These are phyloP conservation scores for Muscina levida DNA, from an alignment of 2,888 invertebrate species.

Conservation along the genomic window DNA sequence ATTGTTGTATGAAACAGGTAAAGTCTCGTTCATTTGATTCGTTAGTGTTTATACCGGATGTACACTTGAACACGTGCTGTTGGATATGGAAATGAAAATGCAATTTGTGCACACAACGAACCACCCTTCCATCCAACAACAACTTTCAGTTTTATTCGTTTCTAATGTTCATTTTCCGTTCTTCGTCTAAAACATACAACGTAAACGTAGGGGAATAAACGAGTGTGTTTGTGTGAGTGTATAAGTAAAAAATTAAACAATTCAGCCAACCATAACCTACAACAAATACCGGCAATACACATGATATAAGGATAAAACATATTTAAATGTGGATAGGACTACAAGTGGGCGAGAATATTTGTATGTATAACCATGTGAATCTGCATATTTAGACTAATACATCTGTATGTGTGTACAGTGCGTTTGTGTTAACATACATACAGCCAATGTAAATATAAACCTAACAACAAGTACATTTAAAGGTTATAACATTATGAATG, in stretches of 20 bases:
- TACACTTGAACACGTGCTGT: conserved; percentile 50
- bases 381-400: not conserved
- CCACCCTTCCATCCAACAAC: conserved; percentile 11
- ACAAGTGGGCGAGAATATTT: no score
- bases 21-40: conserved; percentile 10
- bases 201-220: no score
- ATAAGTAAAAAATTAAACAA: conserved; percentile 12
- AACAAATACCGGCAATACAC: conserved; percentile 3
- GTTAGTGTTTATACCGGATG: conserved; percentile 45
- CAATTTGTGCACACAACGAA: conserved; percentile 36
- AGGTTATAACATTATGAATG: no score
- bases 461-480: no score
- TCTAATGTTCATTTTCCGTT: conserved; percentile 51
- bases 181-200: no score
- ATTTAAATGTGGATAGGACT: no score
- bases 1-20: not conserved
- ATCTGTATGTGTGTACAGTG: not conserved
- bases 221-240: not conserved
- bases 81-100: conserved; percentile 50
- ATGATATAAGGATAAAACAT: conserved; percentile 14
- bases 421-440: no score
- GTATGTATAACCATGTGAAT: not conserved
- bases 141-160: conserved; percentile 38
- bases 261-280: conserved; percentile 27
- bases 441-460: no score